These are phyloP conservation scores for Neomorphus geoffroyi DNA, from an alignment of 2,797 vertebrate species.

Conservation along the genomic window DNA sequence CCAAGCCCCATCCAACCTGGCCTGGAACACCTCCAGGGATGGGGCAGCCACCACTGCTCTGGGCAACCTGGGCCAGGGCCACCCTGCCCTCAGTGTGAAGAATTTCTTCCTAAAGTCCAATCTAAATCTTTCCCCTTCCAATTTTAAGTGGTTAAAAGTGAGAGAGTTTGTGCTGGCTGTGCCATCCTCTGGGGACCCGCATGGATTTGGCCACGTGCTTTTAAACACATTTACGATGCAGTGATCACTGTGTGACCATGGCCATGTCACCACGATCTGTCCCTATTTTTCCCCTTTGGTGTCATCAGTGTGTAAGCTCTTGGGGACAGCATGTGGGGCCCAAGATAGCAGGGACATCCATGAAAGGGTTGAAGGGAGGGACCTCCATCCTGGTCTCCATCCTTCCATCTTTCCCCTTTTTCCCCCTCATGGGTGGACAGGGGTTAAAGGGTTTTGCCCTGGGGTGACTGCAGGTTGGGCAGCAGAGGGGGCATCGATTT, in stretches of 20 bases:
- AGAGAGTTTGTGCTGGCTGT: not conserved
- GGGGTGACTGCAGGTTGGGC: not conserved
- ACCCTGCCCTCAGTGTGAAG: too few species aligned
- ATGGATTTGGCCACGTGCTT: not conserved
- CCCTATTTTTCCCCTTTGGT: not conserved
- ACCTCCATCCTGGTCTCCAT: accelerated
- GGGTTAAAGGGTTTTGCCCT: conserved; percentile 6
- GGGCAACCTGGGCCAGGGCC: too few species aligned
- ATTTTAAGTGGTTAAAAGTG: too few species aligned
- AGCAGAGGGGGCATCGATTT: conserved; percentile 37
- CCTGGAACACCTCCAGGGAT: too few species aligned
- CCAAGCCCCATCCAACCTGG: too few species aligned
- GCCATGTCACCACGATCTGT: accelerated
- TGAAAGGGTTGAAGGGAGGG: not conserved
- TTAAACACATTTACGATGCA: not conserved
- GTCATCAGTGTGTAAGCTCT: not conserved
- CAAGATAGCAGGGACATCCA: accelerated
- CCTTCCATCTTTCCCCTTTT: not conserved
- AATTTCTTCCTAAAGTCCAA: too few species aligned
- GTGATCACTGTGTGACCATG: not conserved
- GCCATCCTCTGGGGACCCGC: not conserved
- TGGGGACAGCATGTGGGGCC: not conserved
- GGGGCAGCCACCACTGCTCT: too few species aligned
- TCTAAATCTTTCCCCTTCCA: too few species aligned
- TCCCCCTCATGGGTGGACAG: not conserved